Base-by-base conservation (phyloP, 2,113 vertebrate genomes). In the Paedocypris sp. region DNA sequence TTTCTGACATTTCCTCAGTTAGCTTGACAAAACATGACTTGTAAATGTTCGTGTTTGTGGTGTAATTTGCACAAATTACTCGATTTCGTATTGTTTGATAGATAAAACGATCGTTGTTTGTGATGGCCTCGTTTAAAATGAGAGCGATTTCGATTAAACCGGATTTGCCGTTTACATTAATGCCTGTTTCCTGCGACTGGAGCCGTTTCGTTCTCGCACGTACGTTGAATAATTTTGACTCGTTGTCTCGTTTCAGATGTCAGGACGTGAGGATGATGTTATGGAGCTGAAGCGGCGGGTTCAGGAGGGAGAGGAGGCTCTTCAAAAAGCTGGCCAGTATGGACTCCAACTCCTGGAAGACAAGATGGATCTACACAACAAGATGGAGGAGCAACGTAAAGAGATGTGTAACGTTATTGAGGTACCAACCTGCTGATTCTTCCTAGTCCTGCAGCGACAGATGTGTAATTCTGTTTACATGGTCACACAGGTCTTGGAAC, bases 301-400 rank as follows among this genome's bases (percentile, higher is more conserved):
- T 23, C 87, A 75, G 72, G 88, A 91, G 68, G 79, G 71, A 1
- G 90, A 97, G 60, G 82, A 87, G 0, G 86, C 91, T 57, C 66
- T 88, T 26, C 83, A 84, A 2, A 88, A 88, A 72, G 91, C 93
- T 12, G 95, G 90, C 1, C 88, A 92, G 1, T 92, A 93, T 69
- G 95, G 94, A 3, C 72, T 97, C 65, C 80, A 89, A 33, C 83
- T 98, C 0, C 42, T 99, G 68, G 86, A 92, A 70, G 90, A 86
- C 56, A 88, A 94, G 29, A 78, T 69, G 68, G 88, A 97, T 8
- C 28, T 97, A 51, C 90, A 98, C 51, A 88, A 76, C 69, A 81
- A 81, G 12, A 26, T 98, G 72, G 91, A 97, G n/a, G 87, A 91
- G 50, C 80, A 83, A 50, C 89, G 86, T 11, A 76, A 73, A 22